Base-by-base conservation (phyloP, 2,888 invertebrate genomes). In the Dynastes tityus region DNA sequence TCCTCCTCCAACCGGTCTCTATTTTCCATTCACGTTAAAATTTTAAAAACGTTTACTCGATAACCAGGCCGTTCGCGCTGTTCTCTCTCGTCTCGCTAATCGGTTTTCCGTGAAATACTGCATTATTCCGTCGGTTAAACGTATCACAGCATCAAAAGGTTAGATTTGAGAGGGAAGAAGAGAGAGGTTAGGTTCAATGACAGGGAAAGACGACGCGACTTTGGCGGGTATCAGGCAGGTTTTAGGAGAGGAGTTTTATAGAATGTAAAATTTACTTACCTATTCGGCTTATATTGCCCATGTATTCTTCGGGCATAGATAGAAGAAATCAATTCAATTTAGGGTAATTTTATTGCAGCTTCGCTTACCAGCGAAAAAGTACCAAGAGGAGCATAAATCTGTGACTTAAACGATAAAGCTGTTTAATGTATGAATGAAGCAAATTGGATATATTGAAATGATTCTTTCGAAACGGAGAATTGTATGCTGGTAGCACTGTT, bases 21-120 rank as follows among this genome's bases (percentile, higher is more conserved):
- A 58, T 58, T 58, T 22, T 58, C 22, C 22, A 22, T 22, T 6
- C 16, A 5, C 55, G 22, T 22, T 58, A 58, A 58, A 58, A 58
- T 58, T 58, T 58, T 58, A 22, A 58, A 58, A 58, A 58, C 22
- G 55, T 58, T 58, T 58, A 22, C 55, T 58, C 55, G 8, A 22
- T 22, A 58, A 58, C 55, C n/a, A 16, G n/a, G 53, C 5, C 53
- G 53, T 5, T 51, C 51, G 53, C 16, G 55, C 22, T 16, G 27
- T 45, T 45, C 22, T 22, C 22, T 58, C 22, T 22, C 22, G 8
- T 8, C 16, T 22, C 22, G 8, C 22, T 58, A 58, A 58, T 58
- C 22, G 55, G 55, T 58, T 58, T 22, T 16, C 22, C 55, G 55
- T 27, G 55, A 58, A 58, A 58, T 58, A 27, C 55, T 58, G 22